Percentiles rank a stretch among this genome's conserved stretches.
Evolutionary conservation across 2,113 vertebrate genomes (phyloP).

Genomic region (Sinocyclocheilus anophthalmus): DNA sequence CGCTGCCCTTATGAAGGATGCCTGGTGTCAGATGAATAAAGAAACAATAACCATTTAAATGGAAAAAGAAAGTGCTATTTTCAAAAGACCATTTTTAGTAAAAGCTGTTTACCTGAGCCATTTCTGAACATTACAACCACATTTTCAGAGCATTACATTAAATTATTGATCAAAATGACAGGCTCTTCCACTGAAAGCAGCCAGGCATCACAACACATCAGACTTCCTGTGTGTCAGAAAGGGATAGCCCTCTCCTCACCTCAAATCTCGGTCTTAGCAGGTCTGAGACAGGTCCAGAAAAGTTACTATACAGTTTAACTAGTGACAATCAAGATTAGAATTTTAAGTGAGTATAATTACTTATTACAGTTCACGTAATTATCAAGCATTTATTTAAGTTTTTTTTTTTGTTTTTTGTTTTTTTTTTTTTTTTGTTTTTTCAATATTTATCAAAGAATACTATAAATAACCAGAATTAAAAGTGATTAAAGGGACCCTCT

Average conservation of each 20-base stretch:
- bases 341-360: not conserved
- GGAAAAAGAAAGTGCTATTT: slow-evolving; percentile 4
- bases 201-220: slow-evolving; percentile 19
- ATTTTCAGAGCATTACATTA: slow-evolving; percentile 27
- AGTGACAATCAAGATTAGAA: not conserved
- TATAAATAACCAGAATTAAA: too few relatives aligned
- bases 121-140: slow-evolving; percentile 32
- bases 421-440: too few relatives aligned
- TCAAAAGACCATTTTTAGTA: slow-evolving; percentile 16
- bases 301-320: not conserved
- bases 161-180: slow-evolving; percentile 24
- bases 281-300: not conserved
- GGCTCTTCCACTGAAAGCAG: slow-evolving; percentile 24
- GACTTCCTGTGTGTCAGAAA: not conserved
- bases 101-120: slow-evolving; percentile 45
- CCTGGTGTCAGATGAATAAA: slow-evolving; percentile 71
- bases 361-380: not conserved
- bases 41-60: not conserved
- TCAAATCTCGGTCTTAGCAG: not conserved
- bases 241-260: not conserved
- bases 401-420: too few relatives aligned
- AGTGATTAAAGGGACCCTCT: too few relatives aligned
- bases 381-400: not conserved
- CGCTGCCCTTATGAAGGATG: slow-evolving; percentile 96
- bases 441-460: too few relatives aligned